phyloP scores from a whole-genome alignment of 2,113 vertebrate species.

The Crotalus horridus region DNA sequence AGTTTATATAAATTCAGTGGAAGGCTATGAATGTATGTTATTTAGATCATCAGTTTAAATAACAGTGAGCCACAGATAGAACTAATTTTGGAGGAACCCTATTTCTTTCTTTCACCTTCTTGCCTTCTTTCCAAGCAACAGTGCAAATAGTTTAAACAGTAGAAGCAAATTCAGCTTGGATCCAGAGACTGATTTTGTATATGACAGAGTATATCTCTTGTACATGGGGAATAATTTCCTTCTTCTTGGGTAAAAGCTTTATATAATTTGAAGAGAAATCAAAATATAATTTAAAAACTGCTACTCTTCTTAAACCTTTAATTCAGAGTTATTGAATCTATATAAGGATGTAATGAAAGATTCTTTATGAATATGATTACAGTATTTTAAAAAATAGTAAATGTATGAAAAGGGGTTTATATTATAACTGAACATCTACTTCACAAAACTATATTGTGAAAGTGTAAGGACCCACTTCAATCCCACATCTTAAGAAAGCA shows the following conservation, averaged over 20 bases:
- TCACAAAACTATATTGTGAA: not conserved
- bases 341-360: not conserved
- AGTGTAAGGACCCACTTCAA: no score
- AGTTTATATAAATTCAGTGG: not conserved
- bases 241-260: not conserved
- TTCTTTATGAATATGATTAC: not conserved
- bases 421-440: not conserved
- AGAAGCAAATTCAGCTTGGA: not conserved
- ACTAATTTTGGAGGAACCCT: slow-evolving; percentile 17
- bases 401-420: not conserved
- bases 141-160: slow-evolving; percentile 19
- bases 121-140: not conserved
- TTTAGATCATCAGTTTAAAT: not conserved
- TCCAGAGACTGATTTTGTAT: not conserved
- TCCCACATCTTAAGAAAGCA: no score
- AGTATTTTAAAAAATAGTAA: not conserved
- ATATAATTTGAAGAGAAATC: not conserved
- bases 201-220: not conserved
- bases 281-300: not conserved
- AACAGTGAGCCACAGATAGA: not conserved
- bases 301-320: not conserved
- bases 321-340: not conserved
- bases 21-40: not conserved
- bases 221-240: not conserved
- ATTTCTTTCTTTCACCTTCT: not conserved